Conservation (phyloP, 2,113 vertebrate genomes). For the Sterrhoptilus dennistouni region DNA sequence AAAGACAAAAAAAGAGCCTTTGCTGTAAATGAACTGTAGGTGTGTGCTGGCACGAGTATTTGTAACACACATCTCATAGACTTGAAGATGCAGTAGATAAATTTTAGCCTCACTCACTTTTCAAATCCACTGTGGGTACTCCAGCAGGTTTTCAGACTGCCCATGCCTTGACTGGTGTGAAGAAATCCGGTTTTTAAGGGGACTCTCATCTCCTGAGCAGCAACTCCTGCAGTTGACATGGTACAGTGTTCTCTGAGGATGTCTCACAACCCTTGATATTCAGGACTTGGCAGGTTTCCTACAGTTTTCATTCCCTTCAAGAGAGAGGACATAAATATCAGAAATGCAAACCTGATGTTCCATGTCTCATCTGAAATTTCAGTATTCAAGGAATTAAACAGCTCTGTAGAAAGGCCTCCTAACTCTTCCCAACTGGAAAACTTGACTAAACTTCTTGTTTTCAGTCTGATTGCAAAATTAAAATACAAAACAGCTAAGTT, state of each 20-base stretch:
- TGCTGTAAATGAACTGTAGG: background rate
- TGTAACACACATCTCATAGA: accelerated
- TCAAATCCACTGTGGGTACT: conserved; percentile 74
- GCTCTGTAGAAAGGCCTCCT: background rate
- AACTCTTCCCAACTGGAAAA: background rate
- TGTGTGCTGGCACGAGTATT: background rate
- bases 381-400: background rate
- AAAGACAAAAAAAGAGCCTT: background rate
- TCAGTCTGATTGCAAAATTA: background rate
- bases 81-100: background rate
- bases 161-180: conserved; percentile 83
- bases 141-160: conserved; percentile 85
- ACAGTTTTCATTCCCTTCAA: conserved; percentile 69
- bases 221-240: conserved; percentile 92
- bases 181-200: conserved; percentile 86
- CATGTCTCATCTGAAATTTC: background rate
- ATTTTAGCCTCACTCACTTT: conserved; percentile 79
- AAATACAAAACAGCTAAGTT: background rate
- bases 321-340: background rate
- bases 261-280: conserved; percentile 3
- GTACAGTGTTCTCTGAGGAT: conserved; percentile 35
- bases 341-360: background rate
- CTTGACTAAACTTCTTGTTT: background rate
- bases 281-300: background rate
- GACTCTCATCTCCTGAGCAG: conserved; percentile 88